phyloP scores from a whole-genome alignment of 2,113 vertebrate species.

The Stomatorhinus ivindoensis region DNA sequence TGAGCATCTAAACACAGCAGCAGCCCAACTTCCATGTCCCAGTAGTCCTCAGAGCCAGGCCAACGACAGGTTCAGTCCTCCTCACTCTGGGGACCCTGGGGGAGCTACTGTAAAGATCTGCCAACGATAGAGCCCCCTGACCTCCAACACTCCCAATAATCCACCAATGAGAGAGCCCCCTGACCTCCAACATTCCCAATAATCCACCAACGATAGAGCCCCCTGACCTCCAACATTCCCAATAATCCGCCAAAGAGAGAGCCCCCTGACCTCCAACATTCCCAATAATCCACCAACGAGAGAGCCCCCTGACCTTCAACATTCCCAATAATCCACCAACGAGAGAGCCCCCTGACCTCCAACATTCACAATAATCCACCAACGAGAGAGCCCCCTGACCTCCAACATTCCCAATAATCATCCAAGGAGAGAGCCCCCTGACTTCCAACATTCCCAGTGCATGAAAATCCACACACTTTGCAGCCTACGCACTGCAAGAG shows the following conservation, averaged over 20 bases:
- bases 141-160: background rate
- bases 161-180: background rate
- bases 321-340: background rate
- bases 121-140: background rate
- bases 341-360: background rate
- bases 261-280: background rate
- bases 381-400: background rate
- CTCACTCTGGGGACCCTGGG: background rate
- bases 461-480: background rate
- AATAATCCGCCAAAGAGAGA: background rate
- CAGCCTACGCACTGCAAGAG: background rate
- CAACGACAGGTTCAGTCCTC: background rate
- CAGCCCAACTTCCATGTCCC: background rate
- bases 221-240: background rate
- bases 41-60: background rate
- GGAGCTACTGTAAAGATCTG: background rate
- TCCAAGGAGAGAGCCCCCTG: background rate
- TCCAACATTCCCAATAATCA: background rate
- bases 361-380: background rate
- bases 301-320: background rate
- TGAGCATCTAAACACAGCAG: conserved; percentile 35
- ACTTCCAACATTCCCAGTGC: background rate
- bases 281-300: background rate
- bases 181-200: background rate
- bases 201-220: background rate